Conservation (phyloP, 2,113 vertebrate species). For the Eurystomus gularis region DNA sequence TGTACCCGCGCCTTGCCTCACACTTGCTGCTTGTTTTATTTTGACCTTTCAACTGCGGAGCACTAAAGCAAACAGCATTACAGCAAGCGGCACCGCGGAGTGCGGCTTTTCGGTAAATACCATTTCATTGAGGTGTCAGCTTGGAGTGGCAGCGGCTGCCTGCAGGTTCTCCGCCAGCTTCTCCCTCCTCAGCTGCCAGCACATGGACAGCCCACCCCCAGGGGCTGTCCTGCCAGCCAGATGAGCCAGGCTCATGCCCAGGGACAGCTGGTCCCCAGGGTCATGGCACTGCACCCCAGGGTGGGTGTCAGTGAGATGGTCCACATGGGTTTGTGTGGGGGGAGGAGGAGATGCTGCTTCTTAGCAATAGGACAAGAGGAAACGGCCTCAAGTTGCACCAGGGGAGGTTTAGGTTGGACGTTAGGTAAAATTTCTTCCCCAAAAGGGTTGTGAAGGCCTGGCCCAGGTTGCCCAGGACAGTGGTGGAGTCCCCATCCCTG, state of each 20-base stretch:
- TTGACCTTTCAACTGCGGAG: neutral
- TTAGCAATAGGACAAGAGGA: neutral
- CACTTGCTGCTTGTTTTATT: neutral
- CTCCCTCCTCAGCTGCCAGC: neutral
- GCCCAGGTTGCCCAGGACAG: neutral
- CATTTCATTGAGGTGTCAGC: neutral
- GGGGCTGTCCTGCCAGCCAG: neutral
- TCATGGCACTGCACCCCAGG: fast-evolving
- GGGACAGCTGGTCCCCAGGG: fast-evolving
- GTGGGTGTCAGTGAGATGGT: neutral
- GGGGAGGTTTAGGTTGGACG: neutral
- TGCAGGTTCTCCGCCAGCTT: neutral
- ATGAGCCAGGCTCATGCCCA: fast-evolving
- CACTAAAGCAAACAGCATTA: neutral
- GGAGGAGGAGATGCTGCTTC: neutral
- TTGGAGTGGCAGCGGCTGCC: neutral
- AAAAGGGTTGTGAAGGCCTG: neutral
- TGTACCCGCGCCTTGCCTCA: neutral
- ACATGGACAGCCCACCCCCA: fast-evolving
- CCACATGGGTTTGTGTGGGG: fast-evolving
- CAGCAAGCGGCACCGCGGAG: neutral
- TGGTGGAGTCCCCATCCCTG: neutral
- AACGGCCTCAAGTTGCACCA: neutral
- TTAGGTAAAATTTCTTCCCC: neutral
- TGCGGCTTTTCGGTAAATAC: neutral